Evolutionary conservation across 2,888 invertebrate species (phyloP), one percentile per base, ranked within the genome.

Genomic region (Lutraria lutraria): DNA sequence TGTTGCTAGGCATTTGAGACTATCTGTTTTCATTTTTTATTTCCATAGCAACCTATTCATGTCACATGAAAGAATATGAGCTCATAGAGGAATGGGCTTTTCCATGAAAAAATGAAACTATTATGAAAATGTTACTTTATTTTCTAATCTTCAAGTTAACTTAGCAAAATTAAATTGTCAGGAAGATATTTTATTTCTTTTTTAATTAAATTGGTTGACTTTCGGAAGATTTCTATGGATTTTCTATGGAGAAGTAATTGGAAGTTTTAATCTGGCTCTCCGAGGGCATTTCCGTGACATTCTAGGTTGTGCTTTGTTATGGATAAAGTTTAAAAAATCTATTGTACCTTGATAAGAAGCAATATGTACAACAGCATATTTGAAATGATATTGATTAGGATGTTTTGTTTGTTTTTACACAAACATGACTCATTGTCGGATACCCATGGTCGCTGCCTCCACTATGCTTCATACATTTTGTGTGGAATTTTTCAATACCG

Each of bases 1-100:
- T 99, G 99, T 96, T 99, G 99, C 97, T 99, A 87, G 34, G 60
- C 53, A 19, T 25, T 34, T 43, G 43, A 80, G 76, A 56, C 79
- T 80, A 80, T 80, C 52, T 79, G 21, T 53, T 31, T 85, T 85
- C 80, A 84, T 84, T 54, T 68, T 54, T 43, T 43, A 52, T 34
- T 76, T 16, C 29, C 34, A 34, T 84, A 76, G 25, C 68, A 68
- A 83, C 81, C 54, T 81, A n/a, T 54, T 52, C 53, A 25, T 81
- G 81, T 81, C 10, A n/a, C 31, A 76, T 31, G 13, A 76, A 31
- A 0, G 79, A 43, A 16, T 21, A 29, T 34, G 15, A 21, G 79
- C 21, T 79, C 52, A 21, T 79, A 34, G 19, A 79, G 52, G 25
- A n/a, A 25, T 43, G 43, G 2, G 43, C 4, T 8, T 43, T 43